Evolutionary conservation across 1,140 invertebrate genomes (phyloP), one percentile per base, ranked within the genome.

Genomic region (Coboldia fuscipes): DNA sequence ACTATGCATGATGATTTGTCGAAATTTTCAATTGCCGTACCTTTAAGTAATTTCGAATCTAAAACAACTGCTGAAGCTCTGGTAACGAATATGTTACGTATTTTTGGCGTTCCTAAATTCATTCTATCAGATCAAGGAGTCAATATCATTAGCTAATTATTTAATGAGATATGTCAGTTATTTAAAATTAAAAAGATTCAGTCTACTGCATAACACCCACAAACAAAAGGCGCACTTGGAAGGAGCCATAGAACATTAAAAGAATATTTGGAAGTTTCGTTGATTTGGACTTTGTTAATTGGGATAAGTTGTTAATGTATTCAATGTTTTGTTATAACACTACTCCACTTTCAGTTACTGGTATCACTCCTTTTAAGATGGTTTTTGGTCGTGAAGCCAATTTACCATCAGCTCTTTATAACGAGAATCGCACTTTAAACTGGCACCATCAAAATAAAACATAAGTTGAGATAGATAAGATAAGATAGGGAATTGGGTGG

Each of bases 71-170:
- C 45, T 4, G 32, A 37, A 14, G 31, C 27, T 16, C 43, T 51
- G n/a, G 30, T 48, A 1, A 39, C 40, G 29, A 3, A 48, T 19
- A 40, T 49, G 27, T 45, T 57, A 30, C 41, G 33, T 23, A 39
- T 34, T 22, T 50, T 42, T 33, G 46, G 47, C 16, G 44, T 44
- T 10, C 47, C 51, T n/a, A 30, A 46, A 18, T 32, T 22, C 7
- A 42, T 54, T 14, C 21, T 53, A 15, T 45, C 47, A 1, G 47
- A 54, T 39, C 41, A 48, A 46, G 50, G 47, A 3, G 17, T 29
- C 2, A 39, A 53, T 34, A 51, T 48, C 27, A 41, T 29, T 9
- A 37, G 30, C 12, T 36, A 43, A 3, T n/a, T 49, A n/a, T 36
- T 52, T 4, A 43, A 44, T 38, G 18, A 43, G 38, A 20, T 47